These are phyloP conservation scores for Lophius piscatorius DNA, from an alignment of 2,113 vertebrate genomes.

Conservation along the genomic window DNA sequence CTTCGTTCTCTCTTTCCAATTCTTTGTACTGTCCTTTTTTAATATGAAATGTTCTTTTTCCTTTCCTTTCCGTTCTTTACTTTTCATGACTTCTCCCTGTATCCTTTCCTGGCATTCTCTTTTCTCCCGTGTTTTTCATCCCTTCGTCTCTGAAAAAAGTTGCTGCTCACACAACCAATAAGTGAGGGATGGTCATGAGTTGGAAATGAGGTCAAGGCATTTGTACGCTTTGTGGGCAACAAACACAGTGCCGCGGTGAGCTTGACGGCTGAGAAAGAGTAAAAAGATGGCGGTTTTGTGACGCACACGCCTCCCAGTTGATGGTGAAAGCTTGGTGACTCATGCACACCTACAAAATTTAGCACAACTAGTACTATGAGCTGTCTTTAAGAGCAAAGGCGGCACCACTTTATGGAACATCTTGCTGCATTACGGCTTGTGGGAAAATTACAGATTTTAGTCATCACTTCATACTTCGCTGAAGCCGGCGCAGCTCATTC, in stretches of 20 bases:
- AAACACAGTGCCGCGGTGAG: neutral
- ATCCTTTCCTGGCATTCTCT: no score
- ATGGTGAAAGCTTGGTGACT: slow-evolving; percentile 49
- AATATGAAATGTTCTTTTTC: no score
- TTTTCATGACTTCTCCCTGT: no score
- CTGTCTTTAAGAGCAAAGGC: neutral
- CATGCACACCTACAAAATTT: slow-evolving; percentile 42
- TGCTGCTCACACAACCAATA: no score
- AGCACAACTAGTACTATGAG: slow-evolving; percentile 52
- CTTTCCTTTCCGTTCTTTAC: no score
- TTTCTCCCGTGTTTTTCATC: no score
- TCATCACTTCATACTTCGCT: no score
- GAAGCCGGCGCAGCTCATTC: no score
- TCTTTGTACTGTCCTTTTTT: no score
- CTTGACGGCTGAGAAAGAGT: neutral
- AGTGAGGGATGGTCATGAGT: no score
- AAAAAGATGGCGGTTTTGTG: slow-evolving; percentile 20
- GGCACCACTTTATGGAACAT: neutral
- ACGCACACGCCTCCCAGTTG: slow-evolving; percentile 25
- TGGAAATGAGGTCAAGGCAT: neutral
- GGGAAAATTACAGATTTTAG: neutral
- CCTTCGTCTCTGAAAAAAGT: no score
- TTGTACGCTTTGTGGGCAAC: slow-evolving; percentile 3
- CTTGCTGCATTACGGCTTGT: neutral
- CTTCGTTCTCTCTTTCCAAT: no score